Base-by-base conservation (phyloP, 1,140 invertebrate species). In the Homalodisca vitripennis region DNA sequence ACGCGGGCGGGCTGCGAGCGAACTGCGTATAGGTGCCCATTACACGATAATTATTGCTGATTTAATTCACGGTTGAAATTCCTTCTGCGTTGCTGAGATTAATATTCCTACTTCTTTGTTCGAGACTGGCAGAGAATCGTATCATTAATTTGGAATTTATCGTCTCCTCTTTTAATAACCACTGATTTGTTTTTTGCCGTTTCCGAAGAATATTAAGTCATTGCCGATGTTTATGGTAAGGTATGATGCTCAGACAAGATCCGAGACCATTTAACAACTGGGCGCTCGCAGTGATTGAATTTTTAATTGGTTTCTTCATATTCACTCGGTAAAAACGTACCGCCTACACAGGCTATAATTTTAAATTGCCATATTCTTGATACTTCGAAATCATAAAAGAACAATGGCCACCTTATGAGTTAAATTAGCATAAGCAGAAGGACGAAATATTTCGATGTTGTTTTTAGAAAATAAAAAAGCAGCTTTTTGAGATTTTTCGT, bases 161-260 rank as follows among this genome's bases (percentile, higher is more conserved):
- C 14, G 17, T 17, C 34, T 41, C 17, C 34, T 51, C 48, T 22
- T 51, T 20, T 20, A 20, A 51, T 51, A 3, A 51, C 48, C 34
- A 41, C 17, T 12, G 48, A 20, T 51, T 51, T 51, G 17, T 20
- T 51, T 20, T 14, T 6, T 51, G 2, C 14, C n/a, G 48, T n/a
- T n/a, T n/a, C n/a, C n/a, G n/a, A n/a, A n/a, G 48, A 51, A 51
- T 51, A 51, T 51, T 51, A 51, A 51, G 48, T 51, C 22, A 51
- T 51, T 20, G 22, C 48, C 48, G 48, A 51, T 51, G 17, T 51
- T 51, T 51, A 22, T 20, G 14, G n/a, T 3, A 12, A 14, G 3
- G 48, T 3, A n/a, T 22, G 48, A n/a, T 12, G n/a, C 48, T 20
- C 48, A 6, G 3, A 3, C 14, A 22, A 10, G 14, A 22, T 22